Conservation (phyloP, 2,888 invertebrate genomes). For the Rhopalosiphum nymphaeae region DNA sequence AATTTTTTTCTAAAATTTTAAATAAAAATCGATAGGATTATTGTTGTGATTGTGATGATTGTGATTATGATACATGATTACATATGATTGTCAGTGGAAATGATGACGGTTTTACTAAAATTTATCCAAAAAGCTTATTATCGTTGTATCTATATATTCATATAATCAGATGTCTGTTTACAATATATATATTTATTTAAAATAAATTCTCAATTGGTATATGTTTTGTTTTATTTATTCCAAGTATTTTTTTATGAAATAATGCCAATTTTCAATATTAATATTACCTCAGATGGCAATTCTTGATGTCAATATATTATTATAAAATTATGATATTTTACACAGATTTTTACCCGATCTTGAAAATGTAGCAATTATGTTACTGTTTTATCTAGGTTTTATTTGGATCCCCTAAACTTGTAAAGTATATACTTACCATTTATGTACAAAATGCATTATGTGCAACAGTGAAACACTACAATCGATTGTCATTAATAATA, state of each 20-base stretch:
- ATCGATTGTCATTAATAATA: neutral
- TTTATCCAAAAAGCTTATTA: neutral
- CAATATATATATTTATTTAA: neutral
- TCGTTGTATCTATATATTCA: neutral
- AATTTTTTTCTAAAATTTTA: neutral
- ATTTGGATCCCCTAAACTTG: neutral
- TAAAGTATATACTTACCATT: neutral
- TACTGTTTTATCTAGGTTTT: neutral
- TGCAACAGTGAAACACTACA: neutral
- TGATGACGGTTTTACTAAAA: neutral
- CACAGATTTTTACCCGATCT: neutral
- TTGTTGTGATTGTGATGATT: neutral
- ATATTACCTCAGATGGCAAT: neutral
- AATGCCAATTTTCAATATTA: neutral
- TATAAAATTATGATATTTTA: neutral
- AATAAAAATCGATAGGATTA: neutral
- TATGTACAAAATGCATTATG: neutral
- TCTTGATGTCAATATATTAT: neutral
- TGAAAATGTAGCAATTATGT: neutral
- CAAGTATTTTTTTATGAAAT: neutral
- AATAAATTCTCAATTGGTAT: neutral
- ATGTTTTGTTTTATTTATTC: neutral
- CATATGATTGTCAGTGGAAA: conserved; percentile 6
- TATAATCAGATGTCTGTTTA: neutral
- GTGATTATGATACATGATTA: too few relatives aligned